A percentile compares a stretch with the other conserved stretches of the same genome.
phyloP scores from a whole-genome alignment of 2,888 invertebrate genomes.

The Pandemis cinnamomeana region DNA sequence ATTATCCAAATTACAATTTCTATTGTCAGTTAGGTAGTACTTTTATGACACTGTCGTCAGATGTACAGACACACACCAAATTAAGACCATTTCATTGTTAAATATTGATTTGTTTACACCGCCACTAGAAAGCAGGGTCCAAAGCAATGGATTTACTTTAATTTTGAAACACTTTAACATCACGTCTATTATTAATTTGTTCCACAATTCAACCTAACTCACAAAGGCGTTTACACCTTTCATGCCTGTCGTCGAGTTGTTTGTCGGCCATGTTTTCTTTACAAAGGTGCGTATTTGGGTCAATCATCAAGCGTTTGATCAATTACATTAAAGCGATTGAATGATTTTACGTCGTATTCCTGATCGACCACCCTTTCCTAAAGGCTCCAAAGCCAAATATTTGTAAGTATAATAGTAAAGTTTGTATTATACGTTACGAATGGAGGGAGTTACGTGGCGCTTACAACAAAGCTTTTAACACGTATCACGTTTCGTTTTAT shows the following conservation, averaged over 20 bases:
- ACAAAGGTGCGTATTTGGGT: background rate
- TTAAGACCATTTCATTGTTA: no score
- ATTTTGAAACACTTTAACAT: no score
- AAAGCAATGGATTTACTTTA: no score
- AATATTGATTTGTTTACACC: no score
- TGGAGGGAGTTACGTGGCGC: background rate
- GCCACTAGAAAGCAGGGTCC: no score
- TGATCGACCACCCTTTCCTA: background rate
- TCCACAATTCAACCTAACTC: background rate
- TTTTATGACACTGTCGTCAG: no score
- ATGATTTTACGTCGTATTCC: slow-evolving; percentile 1
- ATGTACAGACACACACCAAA: no score
- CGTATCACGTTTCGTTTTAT: no score
- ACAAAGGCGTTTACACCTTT: background rate
- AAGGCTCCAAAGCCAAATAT: background rate
- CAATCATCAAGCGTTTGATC: background rate
- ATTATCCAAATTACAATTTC: no score
- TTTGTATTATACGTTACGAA: background rate
- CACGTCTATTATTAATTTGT: no score
- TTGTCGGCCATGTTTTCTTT: background rate
- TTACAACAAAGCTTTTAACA: no score
- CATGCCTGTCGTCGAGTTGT: background rate
- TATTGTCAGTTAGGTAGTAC: no score
- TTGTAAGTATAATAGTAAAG: background rate
- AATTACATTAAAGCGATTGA: slow-evolving; percentile 9